A percentile compares a stretch with the other conserved stretches of the same genome.
phyloP scores from a whole-genome alignment of 1,140 invertebrate genomes.

The Bemisia tabaci region DNA sequence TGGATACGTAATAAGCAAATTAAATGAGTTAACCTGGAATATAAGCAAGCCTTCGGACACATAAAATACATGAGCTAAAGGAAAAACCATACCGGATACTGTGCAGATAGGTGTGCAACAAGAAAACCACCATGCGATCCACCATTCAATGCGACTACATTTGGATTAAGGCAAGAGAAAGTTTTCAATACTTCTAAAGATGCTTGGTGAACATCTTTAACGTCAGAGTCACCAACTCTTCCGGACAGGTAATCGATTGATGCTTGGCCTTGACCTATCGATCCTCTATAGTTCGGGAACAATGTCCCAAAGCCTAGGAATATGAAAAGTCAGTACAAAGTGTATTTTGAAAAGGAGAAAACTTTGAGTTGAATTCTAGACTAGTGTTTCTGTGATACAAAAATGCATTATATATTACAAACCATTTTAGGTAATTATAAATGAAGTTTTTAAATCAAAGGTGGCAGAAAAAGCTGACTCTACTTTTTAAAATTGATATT shows the following conservation, averaged over 20 bases:
- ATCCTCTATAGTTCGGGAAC: slow-evolving; percentile 77
- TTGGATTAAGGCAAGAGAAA: slow-evolving; percentile 39
- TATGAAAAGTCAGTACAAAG: too few relatives aligned
- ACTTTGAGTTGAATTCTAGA: too few relatives aligned
- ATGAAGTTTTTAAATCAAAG: too few relatives aligned
- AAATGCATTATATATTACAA: too few relatives aligned
- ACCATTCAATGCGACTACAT: slow-evolving; percentile 47
- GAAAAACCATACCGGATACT: slow-evolving; percentile 51
- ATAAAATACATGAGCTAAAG: neutral
- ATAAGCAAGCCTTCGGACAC: too few relatives aligned
- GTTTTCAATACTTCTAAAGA: slow-evolving; percentile 37
- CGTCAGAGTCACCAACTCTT: slow-evolving; percentile 62
- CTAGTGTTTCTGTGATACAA: too few relatives aligned
- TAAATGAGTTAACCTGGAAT: too few relatives aligned
- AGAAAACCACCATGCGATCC: slow-evolving; percentile 90
- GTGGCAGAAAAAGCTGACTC: neutral
- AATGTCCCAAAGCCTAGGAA: slow-evolving; percentile 54
- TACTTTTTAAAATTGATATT: neutral
- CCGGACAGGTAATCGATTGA: slow-evolving; percentile 57
- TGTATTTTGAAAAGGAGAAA: too few relatives aligned
- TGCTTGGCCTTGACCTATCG: slow-evolving; percentile 62
- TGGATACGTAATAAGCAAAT: too few relatives aligned
- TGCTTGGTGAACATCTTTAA: slow-evolving; percentile 59
- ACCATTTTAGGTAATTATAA: too few relatives aligned
- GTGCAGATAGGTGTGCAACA: slow-evolving; percentile 66